phyloP scores from a whole-genome alignment of 2,113 vertebrate genomes.

The Neodon shergylaensis region DNA sequence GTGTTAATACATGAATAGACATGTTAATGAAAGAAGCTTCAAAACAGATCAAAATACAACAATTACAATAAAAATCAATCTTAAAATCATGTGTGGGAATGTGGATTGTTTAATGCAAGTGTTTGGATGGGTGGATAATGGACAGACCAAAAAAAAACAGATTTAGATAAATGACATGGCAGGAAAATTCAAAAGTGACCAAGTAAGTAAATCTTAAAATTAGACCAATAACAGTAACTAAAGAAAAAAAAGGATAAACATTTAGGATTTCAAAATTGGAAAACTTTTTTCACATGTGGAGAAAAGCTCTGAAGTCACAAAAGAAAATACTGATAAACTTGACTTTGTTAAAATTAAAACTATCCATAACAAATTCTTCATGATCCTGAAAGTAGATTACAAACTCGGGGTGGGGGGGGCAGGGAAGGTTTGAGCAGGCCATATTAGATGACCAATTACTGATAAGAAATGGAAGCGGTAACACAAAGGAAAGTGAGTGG shows the following conservation, averaged over 20 bases:
- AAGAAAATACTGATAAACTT: neutral
- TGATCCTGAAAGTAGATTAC: neutral
- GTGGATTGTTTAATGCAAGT: neutral
- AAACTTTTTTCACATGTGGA: neutral
- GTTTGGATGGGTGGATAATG: neutral
- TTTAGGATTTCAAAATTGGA: neutral
- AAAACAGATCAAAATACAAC: neutral
- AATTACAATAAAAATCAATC: neutral
- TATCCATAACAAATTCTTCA: neutral
- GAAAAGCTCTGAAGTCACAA: neutral
- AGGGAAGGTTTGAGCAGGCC: neutral
- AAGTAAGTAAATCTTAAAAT: slow-evolving; percentile 36
- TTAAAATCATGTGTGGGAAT: neutral
- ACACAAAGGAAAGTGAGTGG: neutral
- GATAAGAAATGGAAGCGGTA: neutral
- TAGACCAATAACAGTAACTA: neutral
- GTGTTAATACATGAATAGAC: neutral
- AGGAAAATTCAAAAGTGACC: neutral
- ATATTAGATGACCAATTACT: neutral
- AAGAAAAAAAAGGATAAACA: neutral
- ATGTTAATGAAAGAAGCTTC: neutral
- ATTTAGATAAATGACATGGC: neutral
- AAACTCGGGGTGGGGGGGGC: no score
- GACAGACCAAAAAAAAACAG: neutral
- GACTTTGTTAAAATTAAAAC: neutral